Base-by-base conservation (phyloP, 2,113 vertebrate species). In the Monarcha castaneiventris region DNA sequence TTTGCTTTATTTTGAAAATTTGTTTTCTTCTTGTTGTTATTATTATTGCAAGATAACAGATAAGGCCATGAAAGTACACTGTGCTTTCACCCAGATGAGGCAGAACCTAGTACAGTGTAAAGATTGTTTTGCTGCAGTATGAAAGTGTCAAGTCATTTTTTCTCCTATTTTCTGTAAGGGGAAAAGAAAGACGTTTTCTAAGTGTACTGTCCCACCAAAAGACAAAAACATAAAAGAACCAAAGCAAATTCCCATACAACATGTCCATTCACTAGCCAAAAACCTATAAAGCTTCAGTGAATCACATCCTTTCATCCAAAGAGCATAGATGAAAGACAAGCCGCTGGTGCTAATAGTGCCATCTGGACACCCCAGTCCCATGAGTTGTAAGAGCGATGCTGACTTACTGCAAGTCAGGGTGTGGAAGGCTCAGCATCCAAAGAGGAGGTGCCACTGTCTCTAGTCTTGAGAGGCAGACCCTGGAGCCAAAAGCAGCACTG, bases 301-400 rank as follows among this genome's bases (percentile, higher is more conserved):
- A 41, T 8, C 41, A 51, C 54, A 43, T 58, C 6, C 41, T 77
- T 84, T 55, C n/a, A 77, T 23, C 12, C 51, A 16, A 54, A 80
- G 51, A 63, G 30, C 1, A 1, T 1, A 16, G 54, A 7, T 51
- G n/a, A 33, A 62, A 30, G 52, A 18, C 32, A 52, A 72, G 35
- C 33, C 46, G 23, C 59, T 64, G 41, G 33, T 63, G 37, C 16
- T 51, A 4, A 1, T 2, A 2, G 51, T 69, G 59, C 13, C 27
- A 13, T 25, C 20, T 2, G 0, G 46, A 55, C 62, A 37, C 43
- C 29, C 49, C 64, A 15, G 58, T 29, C 3, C 66, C 35, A 15
- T 1, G 5, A 16, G 54, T 4, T 2, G 0, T 12, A 3, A 2
- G 18, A 29, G 72, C 9, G 35, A n/a, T 32, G 35, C 66, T 73